Base-by-base conservation (phyloP, 2,113 vertebrate species). In the Hypanus sabinus region DNA sequence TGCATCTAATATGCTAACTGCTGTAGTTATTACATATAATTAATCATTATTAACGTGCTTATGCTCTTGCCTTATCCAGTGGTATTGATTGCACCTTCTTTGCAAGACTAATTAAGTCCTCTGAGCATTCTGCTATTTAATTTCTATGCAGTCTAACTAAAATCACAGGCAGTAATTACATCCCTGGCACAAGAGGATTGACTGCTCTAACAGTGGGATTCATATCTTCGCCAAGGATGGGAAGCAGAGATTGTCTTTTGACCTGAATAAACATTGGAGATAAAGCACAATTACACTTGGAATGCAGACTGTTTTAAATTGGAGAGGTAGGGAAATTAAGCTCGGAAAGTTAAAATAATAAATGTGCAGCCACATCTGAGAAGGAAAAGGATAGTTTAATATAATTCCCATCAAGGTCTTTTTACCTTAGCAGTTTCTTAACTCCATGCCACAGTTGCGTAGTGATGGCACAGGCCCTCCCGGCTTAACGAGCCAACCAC, bases 131-230 rank as follows among this genome's bases (percentile, higher is more conserved):
- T 71, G 88, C 62, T 22, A 73, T 93, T 93, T 93, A 93, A 93
- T 93, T 38, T 12, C 70, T 73, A 22, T 93, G 70, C 68, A 55
- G 68, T 75, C 22, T 46, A 93, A 73, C 91, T 71, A 93, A 46
- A 93, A 93, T 12, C 65, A 93, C 91, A 93, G 68, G 36, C 68
- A 93, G 91, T 93, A 93, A 93, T 93, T 93, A 93, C 33, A 30
- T 92, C 90, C 62, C 12, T 92, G 90, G 68, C 33, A 92, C 33
- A 90, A 7, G 68, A 73, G 33, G 22, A 73, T 73, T 73, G 91
- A 73, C 91, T 92, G 90, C 33, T 92, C 90, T 27, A 36, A 73
- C 36, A 71, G 11, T 92, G 68, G 68, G 8, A 92, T 73, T 92
- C 70, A 92, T 38, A 92, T 11, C 33, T 71, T 27, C 33, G 62